Evolutionary conservation across 2,797 vertebrate genomes (phyloP).

Genomic region (Parambassis ranga): DNA sequence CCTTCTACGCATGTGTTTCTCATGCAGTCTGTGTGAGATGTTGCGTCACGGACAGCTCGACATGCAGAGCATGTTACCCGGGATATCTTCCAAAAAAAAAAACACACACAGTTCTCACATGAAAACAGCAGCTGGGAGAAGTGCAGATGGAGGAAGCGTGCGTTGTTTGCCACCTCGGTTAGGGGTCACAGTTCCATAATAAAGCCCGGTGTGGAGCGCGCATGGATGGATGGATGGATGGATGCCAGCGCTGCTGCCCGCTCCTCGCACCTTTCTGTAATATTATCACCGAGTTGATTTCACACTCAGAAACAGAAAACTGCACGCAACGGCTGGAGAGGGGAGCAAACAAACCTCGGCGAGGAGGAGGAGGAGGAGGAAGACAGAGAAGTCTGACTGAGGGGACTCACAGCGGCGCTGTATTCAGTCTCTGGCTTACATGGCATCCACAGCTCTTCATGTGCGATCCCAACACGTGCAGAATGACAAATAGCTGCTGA

Average conservation of each 20-base stretch:
- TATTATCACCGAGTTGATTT: constrained; percentile 47
- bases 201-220: constrained; percentile 46
- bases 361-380: not conserved
- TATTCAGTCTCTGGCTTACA: constrained; percentile 7
- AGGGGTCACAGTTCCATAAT: constrained; percentile 54
- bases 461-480: constrained; percentile 49
- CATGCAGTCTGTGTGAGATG: constrained; percentile 54
- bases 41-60: constrained; percentile 65
- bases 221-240: constrained; percentile 67
- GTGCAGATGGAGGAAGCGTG: constrained; percentile 1
- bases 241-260: constrained; percentile 57
- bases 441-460: constrained; percentile 28
- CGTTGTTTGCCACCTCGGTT: constrained; percentile 27
- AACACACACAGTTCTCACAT: not conserved
- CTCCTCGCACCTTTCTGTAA: constrained; percentile 43
- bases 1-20: constrained; percentile 66
- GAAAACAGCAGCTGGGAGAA: constrained; percentile 15
- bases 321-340: not conserved
- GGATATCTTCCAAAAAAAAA: not conserved
- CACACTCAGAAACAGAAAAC: not conserved
- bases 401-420: constrained; percentile 29
- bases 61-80: constrained; percentile 20
- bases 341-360: constrained; percentile 13
- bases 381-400: too few relatives aligned
- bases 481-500: constrained; percentile 34